Base-by-base conservation (phyloP, 1,140 invertebrate genomes). In the Pseudomyrmex cubaensis region DNA sequence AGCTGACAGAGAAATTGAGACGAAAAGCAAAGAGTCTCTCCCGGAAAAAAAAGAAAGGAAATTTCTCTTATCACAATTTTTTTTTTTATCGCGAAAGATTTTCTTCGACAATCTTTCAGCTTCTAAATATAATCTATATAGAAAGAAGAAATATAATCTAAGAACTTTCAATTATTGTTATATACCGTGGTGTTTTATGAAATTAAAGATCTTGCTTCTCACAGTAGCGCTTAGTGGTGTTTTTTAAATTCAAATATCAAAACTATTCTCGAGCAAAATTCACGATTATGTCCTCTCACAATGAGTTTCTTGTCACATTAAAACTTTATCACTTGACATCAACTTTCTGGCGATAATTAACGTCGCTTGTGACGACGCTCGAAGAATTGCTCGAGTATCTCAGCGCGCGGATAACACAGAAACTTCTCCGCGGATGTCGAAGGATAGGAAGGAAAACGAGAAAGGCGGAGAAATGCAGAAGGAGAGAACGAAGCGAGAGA, bases 1-100 rank as follows among this genome's bases (percentile, higher is more conserved):
- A 78, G 64, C 64, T 69, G 63, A 57, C 64, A 46, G 63, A 46
- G 44, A 80, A 69, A 83, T 83, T 83, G 61, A 54, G 61, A 44
- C 10, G n/a, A 69, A 22, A 78, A 67, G 22, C 10, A 67, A 77
- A 59, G 57, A 44, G 48, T 54, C 20, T 54, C 20, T 20, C 70
- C 5, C 9, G 15, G 20, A 46, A 61, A 15, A 15, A 44, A 84
- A 50, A 66, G 8, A 66, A 9, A 44, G 17, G 8, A 35, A 35
- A 35, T 35, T 35, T 35, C 5, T 35, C 35, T 35, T 35, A 35
- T 35, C 35, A 35, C 35, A 35, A 35, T 35, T 35, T 35, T 35
- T 57, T 57, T 83, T 57, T 83, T 56, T 25, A n/a, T 35, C 10
- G 15, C 4, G 5, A 73, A 48, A 12, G 15, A 59, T 46, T 25